These are phyloP conservation scores for Sardinella longiceps DNA, from an alignment of 2,797 vertebrate genomes.

Conservation along the genomic window DNA sequence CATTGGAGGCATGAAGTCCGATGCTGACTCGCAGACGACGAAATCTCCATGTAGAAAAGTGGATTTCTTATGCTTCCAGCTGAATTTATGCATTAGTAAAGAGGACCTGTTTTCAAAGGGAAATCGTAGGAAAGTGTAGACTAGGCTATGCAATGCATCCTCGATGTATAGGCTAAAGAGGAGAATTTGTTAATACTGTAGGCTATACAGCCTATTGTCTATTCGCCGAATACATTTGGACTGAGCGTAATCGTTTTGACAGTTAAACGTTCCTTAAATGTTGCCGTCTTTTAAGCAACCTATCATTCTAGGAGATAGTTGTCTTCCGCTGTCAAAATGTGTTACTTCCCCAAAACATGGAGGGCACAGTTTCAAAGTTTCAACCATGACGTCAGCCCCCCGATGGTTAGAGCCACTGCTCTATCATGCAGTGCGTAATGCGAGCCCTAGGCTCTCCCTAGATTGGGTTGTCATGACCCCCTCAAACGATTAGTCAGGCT, in stretches of 20 bases:
- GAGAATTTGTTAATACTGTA: neutral
- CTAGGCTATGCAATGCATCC: neutral
- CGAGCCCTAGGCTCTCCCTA: neutral
- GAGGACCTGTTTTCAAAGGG: neutral
- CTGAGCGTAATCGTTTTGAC: neutral
- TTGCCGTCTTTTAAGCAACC: neutral
- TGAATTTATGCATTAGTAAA: neutral
- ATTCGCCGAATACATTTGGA: neutral
- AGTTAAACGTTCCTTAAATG: neutral
- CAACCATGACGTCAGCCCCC: slow-evolving; percentile 69
- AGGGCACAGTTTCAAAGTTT: slow-evolving; percentile 60
- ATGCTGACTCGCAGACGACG: slow-evolving; percentile 36
- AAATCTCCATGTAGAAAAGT: slow-evolving; percentile 2
- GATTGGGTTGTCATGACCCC: neutral
- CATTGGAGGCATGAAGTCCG: slow-evolving; percentile 54
- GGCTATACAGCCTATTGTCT: neutral
- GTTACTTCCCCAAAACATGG: slow-evolving; percentile 57
- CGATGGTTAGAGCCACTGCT: neutral
- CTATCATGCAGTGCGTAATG: neutral
- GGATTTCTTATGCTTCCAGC: neutral
- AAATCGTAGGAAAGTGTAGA: neutral
- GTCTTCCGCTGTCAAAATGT: slow-evolving; percentile 27
- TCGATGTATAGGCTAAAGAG: neutral
- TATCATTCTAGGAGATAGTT: neutral
- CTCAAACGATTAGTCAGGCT: neutral